phyloP scores from a whole-genome alignment of 2,797 vertebrate genomes.

The Luscinia luscinia region DNA sequence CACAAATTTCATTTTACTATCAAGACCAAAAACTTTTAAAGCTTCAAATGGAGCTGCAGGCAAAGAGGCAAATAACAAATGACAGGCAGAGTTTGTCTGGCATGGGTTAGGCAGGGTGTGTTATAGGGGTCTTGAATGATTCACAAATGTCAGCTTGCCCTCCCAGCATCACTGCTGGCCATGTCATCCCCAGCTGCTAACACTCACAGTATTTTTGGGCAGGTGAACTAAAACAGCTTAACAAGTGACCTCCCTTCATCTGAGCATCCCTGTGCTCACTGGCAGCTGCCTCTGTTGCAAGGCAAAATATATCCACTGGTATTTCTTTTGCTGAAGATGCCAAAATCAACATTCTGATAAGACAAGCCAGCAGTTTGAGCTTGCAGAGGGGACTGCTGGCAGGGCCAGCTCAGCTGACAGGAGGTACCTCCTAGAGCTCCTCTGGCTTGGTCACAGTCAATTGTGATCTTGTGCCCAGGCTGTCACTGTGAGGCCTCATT shows the following conservation, averaged over 20 bases:
- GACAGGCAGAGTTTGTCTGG: constrained; percentile 19
- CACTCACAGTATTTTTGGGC: neutral
- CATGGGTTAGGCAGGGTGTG: neutral
- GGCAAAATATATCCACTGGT: neutral
- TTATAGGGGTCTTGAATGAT: neutral
- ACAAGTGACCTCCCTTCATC: neutral
- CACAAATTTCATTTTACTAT: constrained; percentile 52
- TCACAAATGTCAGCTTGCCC: neutral
- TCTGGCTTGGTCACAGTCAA: neutral
- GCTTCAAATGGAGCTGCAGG: constrained; percentile 45
- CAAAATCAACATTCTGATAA: neutral
- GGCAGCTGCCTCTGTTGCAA: neutral
- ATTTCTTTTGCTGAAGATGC: neutral
- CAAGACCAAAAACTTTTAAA: constrained; percentile 59
- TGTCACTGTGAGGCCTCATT: neutral
- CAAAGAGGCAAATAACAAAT: constrained; percentile 27
- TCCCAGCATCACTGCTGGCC: neutral
- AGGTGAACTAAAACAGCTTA: constrained; percentile 1
- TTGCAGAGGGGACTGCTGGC: neutral
- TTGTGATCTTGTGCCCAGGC: neutral
- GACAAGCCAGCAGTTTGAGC: neutral
- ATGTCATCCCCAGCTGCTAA: neutral
- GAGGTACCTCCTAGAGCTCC: neutral
- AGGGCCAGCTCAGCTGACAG: neutral
- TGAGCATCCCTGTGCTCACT: accelerated